phyloP scores from a whole-genome alignment of 2,113 vertebrate species.

The Holacanthus passer region DNA sequence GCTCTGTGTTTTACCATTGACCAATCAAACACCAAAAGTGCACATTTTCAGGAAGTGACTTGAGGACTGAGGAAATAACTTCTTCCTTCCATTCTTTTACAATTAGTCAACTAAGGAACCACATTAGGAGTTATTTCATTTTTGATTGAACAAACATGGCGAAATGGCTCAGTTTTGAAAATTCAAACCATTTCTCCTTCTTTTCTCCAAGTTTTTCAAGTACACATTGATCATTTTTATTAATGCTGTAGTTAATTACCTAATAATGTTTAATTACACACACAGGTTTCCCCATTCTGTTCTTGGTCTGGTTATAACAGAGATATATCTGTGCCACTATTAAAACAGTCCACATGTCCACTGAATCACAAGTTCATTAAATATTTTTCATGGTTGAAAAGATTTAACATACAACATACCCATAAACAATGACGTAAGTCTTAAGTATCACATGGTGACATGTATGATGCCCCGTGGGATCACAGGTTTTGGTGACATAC shows the following conservation, averaged over 20 bases:
- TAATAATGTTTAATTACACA: background rate
- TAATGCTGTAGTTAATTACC: background rate
- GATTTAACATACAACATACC: no score
- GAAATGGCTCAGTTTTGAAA: background rate
- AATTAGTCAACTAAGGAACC: background rate
- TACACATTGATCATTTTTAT: background rate
- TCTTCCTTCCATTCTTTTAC: constrained; percentile 30
- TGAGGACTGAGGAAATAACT: constrained; percentile 35
- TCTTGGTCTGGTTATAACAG: background rate
- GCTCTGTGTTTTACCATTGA: background rate
- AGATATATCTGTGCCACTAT: background rate
- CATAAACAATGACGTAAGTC: background rate
- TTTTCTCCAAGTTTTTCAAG: background rate
- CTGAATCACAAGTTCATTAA: background rate
- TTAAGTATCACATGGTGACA: background rate
- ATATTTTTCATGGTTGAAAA: background rate
- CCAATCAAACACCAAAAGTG: background rate
- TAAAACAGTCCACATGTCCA: background rate
- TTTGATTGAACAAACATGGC: background rate
- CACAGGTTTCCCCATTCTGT: background rate
- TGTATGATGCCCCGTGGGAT: background rate
- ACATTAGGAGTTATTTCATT: background rate
- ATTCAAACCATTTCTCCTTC: background rate
- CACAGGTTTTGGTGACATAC: constrained; percentile 19
- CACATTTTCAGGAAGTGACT: constrained; percentile 20